Base-by-base conservation (phyloP, 2,797 vertebrate species). In the Philypnodon macrostomus region DNA sequence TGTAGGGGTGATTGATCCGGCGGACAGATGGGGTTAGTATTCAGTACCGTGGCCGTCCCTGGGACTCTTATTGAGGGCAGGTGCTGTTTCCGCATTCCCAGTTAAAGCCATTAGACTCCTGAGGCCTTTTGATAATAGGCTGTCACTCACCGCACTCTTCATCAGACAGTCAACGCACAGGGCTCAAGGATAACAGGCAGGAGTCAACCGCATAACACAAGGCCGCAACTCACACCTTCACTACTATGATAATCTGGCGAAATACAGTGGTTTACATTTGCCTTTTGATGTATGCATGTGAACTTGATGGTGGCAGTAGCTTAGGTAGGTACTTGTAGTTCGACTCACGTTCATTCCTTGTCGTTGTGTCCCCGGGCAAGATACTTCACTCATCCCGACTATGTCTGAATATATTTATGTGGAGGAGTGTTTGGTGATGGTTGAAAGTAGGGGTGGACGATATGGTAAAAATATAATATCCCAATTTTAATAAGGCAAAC, bases 31-130 rank as follows among this genome's bases (percentile, higher is more conserved):
- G 77, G 84, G 74, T 76, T 77, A 70, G 81, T 86, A 89, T 90
- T 88, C 88, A 90, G 90, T 88, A 87, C 81, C n/a, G n/a, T 70
- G 75, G 76, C 75, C 70, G 65, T 65, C 19, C 37, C 62, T 79
- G 69, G 81, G 78, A 69, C 80, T 87, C 80, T 84, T 90, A 88
- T 87, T 85, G 84, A 85, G 83, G 87, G 80, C 87, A 88, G 88
- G 79, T 86, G 87, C 76, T 63, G 81, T 79, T 70, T 84, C 72
- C 48, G 53, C 72, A 80, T 75, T 83, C 71, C 73, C 75, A 85
- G 83, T 87, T 90, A 88, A 89, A 86, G 78, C 84, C 85, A 87
- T 91, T 90, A 90, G 85, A 75, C 82, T 85, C 77, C 78, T 64
- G 77, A 87, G 84, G 84, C 84, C 80, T 70, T 74, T 66, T 86